Evolutionary conservation across 2,888 invertebrate genomes (phyloP).

Genomic region (Melanargia galathea): DNA sequence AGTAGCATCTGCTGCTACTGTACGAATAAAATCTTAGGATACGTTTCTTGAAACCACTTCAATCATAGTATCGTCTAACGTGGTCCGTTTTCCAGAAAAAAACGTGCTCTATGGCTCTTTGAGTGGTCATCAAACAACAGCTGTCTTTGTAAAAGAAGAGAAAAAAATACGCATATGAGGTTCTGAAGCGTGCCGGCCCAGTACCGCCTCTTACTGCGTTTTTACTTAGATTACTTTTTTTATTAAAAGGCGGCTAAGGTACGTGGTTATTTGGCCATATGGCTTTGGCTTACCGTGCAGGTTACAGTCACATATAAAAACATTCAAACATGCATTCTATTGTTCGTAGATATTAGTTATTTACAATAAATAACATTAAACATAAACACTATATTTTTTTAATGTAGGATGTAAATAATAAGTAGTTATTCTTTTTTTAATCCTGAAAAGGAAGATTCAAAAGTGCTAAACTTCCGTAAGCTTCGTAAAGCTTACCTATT

Average conservation of each 20-base stretch:
- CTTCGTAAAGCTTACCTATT: too few species aligned
- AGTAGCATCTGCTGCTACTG: slow-evolving; percentile 51
- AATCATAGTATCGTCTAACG: slow-evolving; percentile 69
- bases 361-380: neutral
- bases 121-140: slow-evolving; percentile 79
- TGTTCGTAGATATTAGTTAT: too few species aligned
- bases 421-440: too few species aligned
- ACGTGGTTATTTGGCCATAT: slow-evolving; percentile 58
- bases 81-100: slow-evolving; percentile 43
- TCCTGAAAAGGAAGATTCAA: too few species aligned
- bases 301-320: slow-evolving; percentile 20
- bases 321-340: too few species aligned
- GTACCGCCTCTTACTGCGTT: slow-evolving; percentile 61
- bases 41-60: slow-evolving; percentile 50
- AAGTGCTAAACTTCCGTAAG: too few species aligned
- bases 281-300: slow-evolving; percentile 43
- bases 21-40: slow-evolving; percentile 33
- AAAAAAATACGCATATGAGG: slow-evolving; percentile 60
- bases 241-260: slow-evolving; percentile 49
- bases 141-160: slow-evolving; percentile 60
- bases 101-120: slow-evolving; percentile 58
- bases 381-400: too few species aligned
- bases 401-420: too few species aligned
- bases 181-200: slow-evolving; percentile 73
- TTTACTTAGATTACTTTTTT: slow-evolving; percentile 62